These are phyloP conservation scores for Slavum lentiscoides DNA, from an alignment of 2,888 invertebrate genomes.

Conservation along the genomic window DNA sequence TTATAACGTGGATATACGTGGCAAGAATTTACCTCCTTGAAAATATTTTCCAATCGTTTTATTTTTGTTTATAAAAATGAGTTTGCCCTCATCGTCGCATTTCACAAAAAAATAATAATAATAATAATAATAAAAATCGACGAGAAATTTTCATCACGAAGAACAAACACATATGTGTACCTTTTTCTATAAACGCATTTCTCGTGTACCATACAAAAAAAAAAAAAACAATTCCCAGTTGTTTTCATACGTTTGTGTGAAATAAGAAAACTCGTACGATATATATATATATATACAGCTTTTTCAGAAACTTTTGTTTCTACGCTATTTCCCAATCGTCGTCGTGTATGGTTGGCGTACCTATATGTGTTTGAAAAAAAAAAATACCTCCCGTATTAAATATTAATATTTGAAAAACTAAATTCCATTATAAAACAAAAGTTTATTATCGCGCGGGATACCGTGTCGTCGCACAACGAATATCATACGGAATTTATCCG, in stretches of 20 bases:
- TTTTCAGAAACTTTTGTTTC: conserved; percentile 30
- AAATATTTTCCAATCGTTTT: no score
- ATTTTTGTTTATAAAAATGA: no score
- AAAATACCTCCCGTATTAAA: not conserved
- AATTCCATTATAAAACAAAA: conserved; percentile 6
- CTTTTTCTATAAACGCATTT: conserved; percentile 3
- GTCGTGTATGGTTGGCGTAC: not conserved
- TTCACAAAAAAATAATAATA: not conserved
- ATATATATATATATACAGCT: not conserved
- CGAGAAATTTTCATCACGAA: not conserved
- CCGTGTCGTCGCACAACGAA: no score
- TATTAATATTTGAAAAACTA: conserved; percentile 17
- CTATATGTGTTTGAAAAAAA: not conserved
- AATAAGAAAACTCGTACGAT: conserved; percentile 36
- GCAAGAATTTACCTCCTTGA: no score
- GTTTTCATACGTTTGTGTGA: conserved; percentile 11
- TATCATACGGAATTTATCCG: no score
- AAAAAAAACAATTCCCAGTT: conserved; percentile 27
- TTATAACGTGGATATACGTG: no score
- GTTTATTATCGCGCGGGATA: not conserved
- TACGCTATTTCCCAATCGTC: conserved; percentile 8
- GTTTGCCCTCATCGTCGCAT: no score
- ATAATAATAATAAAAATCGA: not conserved
- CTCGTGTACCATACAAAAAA: conserved; percentile 6
- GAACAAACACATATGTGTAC: not conserved